A percentile compares a stretch with the other conserved stretches of the same genome.
Evolutionary conservation across 2,888 invertebrate genomes (phyloP).

Genomic region (Pandemis cinnamomeana): DNA sequence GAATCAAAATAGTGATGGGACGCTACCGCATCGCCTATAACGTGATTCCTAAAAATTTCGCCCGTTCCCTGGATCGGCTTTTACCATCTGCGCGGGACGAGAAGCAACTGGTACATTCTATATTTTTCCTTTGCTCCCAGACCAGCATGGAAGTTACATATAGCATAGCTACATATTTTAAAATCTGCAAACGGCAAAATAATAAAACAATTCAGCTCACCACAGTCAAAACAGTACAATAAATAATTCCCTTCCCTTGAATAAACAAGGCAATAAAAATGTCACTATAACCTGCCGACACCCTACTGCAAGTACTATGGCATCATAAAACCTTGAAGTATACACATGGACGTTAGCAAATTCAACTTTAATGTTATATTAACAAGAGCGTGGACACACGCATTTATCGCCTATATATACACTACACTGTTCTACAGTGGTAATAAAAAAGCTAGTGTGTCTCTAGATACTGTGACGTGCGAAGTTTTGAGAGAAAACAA

Average conservation of each 20-base stretch:
- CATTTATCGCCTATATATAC: slow-evolving; percentile 8
- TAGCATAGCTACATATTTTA: neutral
- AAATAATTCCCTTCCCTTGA: slow-evolving; percentile 34
- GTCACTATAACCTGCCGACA: slow-evolving; percentile 35
- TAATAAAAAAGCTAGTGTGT: neutral
- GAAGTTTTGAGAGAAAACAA: neutral
- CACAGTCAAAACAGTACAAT: slow-evolving; percentile 33
- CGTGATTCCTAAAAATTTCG: too few species aligned
- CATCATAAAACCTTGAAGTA: neutral
- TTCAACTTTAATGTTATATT: slow-evolving; percentile 3
- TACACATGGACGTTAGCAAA: neutral
- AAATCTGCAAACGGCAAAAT: slow-evolving; percentile 12
- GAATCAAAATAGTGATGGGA: too few species aligned
- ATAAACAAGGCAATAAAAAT: slow-evolving; percentile 38
- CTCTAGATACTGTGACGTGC: neutral
- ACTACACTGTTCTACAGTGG: neutral
- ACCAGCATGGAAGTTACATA: too few species aligned
- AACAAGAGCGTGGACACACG: slow-evolving; percentile 1
- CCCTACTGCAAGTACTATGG: slow-evolving; percentile 13
- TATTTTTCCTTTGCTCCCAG: too few species aligned
- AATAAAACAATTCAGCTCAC: slow-evolving; percentile 29
- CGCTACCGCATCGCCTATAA: too few species aligned
- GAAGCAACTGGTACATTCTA: too few species aligned
- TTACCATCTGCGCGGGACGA: too few species aligned
- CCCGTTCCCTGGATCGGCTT: too few species aligned